Percentiles rank a stretch among this genome's conserved stretches.
These are phyloP conservation scores for Drosophila mayaguana DNA, from an alignment of 2,888 invertebrate genomes.

Conservation along the genomic window DNA sequence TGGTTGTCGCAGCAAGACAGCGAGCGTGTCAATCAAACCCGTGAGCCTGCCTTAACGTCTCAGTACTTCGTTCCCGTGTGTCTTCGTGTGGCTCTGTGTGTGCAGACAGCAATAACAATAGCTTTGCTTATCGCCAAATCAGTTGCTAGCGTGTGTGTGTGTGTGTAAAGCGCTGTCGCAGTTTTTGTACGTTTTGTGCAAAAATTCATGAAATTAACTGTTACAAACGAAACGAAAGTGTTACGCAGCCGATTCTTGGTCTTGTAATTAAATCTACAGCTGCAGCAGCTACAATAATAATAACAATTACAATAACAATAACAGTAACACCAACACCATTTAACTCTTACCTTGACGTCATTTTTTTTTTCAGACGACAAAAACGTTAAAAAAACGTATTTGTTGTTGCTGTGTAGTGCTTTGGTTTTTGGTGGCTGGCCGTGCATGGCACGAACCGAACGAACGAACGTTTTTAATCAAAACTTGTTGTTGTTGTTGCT, in stretches of 20 bases:
- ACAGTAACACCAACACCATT: constrained; percentile 49
- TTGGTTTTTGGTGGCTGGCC: constrained; percentile 57
- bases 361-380: constrained; percentile 62
- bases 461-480: constrained; percentile 65
- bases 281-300: constrained; percentile 21
- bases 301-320: constrained; percentile 21
- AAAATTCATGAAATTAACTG: constrained; percentile 59
- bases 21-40: constrained; percentile 50
- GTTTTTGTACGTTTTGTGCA: constrained; percentile 42
- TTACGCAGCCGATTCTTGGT: constrained; percentile 60
- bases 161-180: constrained; percentile 37
- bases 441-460: constrained; percentile 74
- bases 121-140: constrained; percentile 73
- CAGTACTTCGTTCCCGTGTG: constrained; percentile 13
- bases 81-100: constrained; percentile 17
- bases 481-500: constrained; percentile 30
- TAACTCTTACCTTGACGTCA: constrained; percentile 82
- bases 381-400: constrained; percentile 47
- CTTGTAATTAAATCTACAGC: constrained; percentile 64
- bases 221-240: constrained; percentile 62
- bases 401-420: constrained; percentile 44
- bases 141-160: constrained; percentile 47
- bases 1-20: constrained; percentile 56
- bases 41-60: constrained; percentile 64
- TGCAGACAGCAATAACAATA: constrained; percentile 55